Base-by-base conservation (phyloP, 2,797 vertebrate genomes). In the Spheniscus humboldti region DNA sequence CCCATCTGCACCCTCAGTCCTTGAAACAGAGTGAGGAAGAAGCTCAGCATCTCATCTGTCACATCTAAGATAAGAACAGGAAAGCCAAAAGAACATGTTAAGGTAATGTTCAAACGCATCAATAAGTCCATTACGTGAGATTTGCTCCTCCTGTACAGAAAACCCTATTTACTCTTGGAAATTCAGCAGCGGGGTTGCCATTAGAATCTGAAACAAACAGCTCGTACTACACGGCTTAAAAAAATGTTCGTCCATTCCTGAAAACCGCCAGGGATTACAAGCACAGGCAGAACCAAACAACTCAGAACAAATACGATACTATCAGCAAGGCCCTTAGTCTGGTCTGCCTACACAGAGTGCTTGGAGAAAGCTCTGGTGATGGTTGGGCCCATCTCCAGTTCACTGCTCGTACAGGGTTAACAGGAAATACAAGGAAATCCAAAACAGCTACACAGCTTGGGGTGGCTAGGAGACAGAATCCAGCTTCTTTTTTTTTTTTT, bases 1-100 rank as follows among this genome's bases (percentile, higher is more conserved):
- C 99, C 99, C 99, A 99, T 99, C 98, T 99, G 99, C 57, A 99
- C 99, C 96, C 99, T 98, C 96, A 99, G 98, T 18, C 99, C 99
- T 98, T 99, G 99, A 97, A 99, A 99, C 75, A 99, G 98, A 13
- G 98, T 99, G 96, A 99, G 98, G 98, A 99, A 99, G 98, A 99
- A 99, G 96, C 99, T 99, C 97, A 99, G 97, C 99, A 99, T 99
- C 97, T 99, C 99, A 91, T 99, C 99, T 0, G 99, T 99, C 96
- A 99, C 98, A 96, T 99, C 99, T 99, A 94, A 68, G 52, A 41
- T 41, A 92, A 63, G 68, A 86, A 96, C 52, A 82, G 64, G 80
- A 79, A 41, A 76, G 67, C 24, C 53, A 90, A 62, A 71, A 16
- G 22, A 81, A 56, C 0, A 1, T 1, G 11, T 90, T 80, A 79